Conservation (phyloP, 2,888 invertebrate species). For the Ariolimax columbianus region DNA sequence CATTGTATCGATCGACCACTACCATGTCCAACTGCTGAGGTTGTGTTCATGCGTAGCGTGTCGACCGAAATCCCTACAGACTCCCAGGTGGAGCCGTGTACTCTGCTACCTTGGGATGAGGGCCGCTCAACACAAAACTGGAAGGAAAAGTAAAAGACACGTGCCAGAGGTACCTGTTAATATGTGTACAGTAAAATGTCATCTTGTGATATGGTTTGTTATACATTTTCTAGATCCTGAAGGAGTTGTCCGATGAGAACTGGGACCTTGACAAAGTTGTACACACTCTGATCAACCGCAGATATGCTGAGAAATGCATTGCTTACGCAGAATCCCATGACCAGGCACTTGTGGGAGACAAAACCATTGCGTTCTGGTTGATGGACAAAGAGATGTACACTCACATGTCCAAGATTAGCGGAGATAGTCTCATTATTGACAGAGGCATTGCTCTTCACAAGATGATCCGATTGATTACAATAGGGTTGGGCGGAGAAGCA, state of each 20-base stretch:
- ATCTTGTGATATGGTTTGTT: neutral
- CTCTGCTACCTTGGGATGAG: too few relatives aligned
- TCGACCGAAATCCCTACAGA: too few relatives aligned
- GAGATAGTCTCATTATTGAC: slow-evolving; percentile 84
- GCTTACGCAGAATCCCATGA: slow-evolving; percentile 99
- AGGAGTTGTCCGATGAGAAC: slow-evolving; percentile 87
- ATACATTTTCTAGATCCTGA: slow-evolving; percentile 74
- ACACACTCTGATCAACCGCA: slow-evolving; percentile 93
- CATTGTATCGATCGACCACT: too few relatives aligned
- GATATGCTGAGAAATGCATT: slow-evolving; percentile 96
- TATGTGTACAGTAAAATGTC: too few relatives aligned
- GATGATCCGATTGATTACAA: slow-evolving; percentile 95
- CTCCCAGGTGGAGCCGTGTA: too few relatives aligned
- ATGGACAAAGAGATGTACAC: slow-evolving; percentile 99
- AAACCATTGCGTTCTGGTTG: slow-evolving; percentile 99
- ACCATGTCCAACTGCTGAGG: too few relatives aligned
- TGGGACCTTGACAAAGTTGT: slow-evolving; percentile 95
- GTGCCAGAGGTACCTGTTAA: too few relatives aligned
- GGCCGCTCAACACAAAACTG: too few relatives aligned
- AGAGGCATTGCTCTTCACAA: slow-evolving; percentile 98
- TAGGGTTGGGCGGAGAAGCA: slow-evolving; percentile 96
- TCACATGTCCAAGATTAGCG: slow-evolving; percentile 88
- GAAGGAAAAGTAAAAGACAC: too few relatives aligned
- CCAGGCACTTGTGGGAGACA: slow-evolving; percentile 90
- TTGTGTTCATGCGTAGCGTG: too few relatives aligned